These are phyloP conservation scores for Antheraea pernyi DNA, from an alignment of 1,140 invertebrate species.

Conservation along the genomic window DNA sequence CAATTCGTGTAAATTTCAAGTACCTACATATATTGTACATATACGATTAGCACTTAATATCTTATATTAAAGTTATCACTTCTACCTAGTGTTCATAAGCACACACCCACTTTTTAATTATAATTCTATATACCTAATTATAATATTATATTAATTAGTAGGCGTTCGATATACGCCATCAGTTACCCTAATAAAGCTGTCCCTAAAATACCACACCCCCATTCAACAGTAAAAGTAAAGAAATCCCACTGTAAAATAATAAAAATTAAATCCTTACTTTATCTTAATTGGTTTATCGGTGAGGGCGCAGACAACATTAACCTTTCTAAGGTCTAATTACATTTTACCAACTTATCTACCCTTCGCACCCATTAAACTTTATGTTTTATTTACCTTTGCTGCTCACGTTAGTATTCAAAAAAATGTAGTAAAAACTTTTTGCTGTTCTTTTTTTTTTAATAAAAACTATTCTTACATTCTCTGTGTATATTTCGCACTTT, in stretches of 20 bases:
- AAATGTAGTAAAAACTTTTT: background rate
- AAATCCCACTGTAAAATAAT: background rate
- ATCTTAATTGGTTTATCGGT: slow-evolving; percentile 21
- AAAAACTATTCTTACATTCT: background rate
- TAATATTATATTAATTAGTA: slow-evolving; percentile 5
- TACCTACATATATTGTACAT: too few relatives aligned
- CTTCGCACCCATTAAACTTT: background rate
- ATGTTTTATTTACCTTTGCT: slow-evolving; percentile 8
- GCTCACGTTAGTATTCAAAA: background rate
- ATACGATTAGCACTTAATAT: too few relatives aligned
- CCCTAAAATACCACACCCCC: slow-evolving; percentile 11
- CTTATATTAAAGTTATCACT: too few relatives aligned
- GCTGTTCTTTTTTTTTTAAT: background rate
- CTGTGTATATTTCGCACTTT: too few relatives aligned
- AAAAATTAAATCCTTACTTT: slow-evolving; percentile 6
- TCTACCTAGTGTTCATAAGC: too few relatives aligned
- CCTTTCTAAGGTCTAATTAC: slow-evolving; percentile 18
- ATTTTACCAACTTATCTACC: slow-evolving; percentile 2
- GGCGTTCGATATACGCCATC: too few relatives aligned
- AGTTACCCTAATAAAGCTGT: background rate
- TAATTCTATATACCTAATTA: too few relatives aligned
- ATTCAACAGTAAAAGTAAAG: background rate
- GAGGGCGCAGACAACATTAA: slow-evolving; percentile 34
- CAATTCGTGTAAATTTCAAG: too few relatives aligned
- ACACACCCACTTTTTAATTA: too few relatives aligned